Evolutionary conservation across 2,797 vertebrate genomes (phyloP), one percentile per base, ranked within the genome.

Genomic region (Benthosema pterotum): DNA sequence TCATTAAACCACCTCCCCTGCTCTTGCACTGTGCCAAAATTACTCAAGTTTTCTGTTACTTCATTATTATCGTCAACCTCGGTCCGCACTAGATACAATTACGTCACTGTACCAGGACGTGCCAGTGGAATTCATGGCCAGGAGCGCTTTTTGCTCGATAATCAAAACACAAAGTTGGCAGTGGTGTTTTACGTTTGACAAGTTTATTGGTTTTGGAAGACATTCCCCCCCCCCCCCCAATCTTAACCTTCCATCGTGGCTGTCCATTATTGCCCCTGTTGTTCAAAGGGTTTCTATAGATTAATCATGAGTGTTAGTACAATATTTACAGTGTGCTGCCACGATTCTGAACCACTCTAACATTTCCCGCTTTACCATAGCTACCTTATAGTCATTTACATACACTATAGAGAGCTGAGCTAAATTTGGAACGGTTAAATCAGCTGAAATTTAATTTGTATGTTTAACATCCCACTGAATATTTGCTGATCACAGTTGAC

Each of bases 131-230:
- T 42, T 54, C 32, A 25, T 57, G 58, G 69, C 71, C 77, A 73
- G 69, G 2, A 70, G 64, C 61, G 3, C 58, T 68, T 79, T n/a
- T 79, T 76, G 52, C 57, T 69, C 57, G 25, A 63, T 78, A 80
- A 83, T 83, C 66, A 78, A 85, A 84, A 86, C 75, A 84, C 68
- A 78, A 49, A 17, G 32, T 56, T 83, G 81, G 81, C 86, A 80
- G 43, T 1, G n/a, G 7, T 16, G n/a, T 65, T 56, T n/a, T 53
- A 65, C 74, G 45, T 73, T 74, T 64, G 76, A 79, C 74, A 85
- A 55, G 50, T 82, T 82, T 84, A 84, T 83, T 82, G 70, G 75
- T 75, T 69, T 76, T 66, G 16, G 65, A 76, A 52, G 56, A 54
- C 1, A 14, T 69, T 66, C 74, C 48, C 55, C 69, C 69, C 75